phyloP scores from a whole-genome alignment of 2,888 invertebrate genomes.

The Mimumesa dahlbomi region DNA sequence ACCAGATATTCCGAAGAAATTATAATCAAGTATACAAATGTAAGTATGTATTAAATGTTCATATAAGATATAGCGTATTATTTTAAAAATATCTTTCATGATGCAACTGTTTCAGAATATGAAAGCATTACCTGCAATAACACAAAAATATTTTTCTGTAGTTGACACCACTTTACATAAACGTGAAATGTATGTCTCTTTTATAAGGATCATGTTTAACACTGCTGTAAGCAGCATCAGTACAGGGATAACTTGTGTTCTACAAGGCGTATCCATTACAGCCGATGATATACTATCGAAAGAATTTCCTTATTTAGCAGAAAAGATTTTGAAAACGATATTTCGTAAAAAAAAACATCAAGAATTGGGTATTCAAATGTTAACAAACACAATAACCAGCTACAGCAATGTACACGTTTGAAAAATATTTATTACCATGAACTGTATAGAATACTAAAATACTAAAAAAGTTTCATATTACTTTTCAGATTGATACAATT shows the following conservation, averaged over 20 bases:
- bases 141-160: constrained; percentile 50
- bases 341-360: constrained; percentile 49
- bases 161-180: constrained; percentile 28
- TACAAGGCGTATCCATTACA: constrained; percentile 2
- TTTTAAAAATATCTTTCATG: constrained; percentile 6
- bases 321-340: constrained; percentile 54
- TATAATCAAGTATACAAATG: constrained; percentile 51
- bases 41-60: constrained; percentile 38
- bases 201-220: constrained; percentile 59
- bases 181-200: constrained; percentile 27
- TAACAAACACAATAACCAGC: constrained; percentile 48
- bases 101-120: constrained; percentile 53
- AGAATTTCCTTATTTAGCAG: constrained; percentile 56
- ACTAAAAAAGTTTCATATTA: neutral
- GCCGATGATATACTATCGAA: constrained; percentile 29
- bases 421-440: constrained; percentile 44
- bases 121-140: constrained; percentile 37
- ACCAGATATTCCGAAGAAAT: constrained; percentile 40
- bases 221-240: constrained; percentile 58
- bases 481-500: constrained; percentile 59
- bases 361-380: constrained; percentile 45
- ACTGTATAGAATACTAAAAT: neutral
- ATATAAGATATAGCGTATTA: neutral
- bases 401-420: no score
- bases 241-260: constrained; percentile 36